Evolutionary conservation across 2,797 vertebrate species (phyloP).

Genomic region (Eleutherodactylus coqui): DNA sequence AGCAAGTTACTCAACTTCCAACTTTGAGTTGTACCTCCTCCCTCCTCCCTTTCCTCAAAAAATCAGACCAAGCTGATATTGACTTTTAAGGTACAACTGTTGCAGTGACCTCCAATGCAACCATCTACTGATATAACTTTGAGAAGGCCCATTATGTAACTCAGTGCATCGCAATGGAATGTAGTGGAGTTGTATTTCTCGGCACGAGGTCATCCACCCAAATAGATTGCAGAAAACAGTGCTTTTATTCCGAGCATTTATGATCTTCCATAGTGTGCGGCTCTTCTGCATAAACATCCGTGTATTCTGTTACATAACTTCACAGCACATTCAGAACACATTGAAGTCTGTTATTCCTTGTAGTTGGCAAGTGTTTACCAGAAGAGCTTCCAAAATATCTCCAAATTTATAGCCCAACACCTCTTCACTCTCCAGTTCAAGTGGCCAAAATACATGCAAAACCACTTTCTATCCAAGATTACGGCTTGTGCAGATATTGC

Average conservation of each 20-base stretch:
- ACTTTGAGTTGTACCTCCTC: too few relatives aligned
- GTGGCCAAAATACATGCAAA: slow-evolving; percentile 19
- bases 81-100: too few relatives aligned
- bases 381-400: slow-evolving; percentile 16
- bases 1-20: too few relatives aligned
- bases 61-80: too few relatives aligned
- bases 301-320: slow-evolving; percentile 1
- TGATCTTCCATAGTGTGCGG: background rate
- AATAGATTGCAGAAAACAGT: background rate
- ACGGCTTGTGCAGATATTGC: background rate
- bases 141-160: too few relatives aligned
- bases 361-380: background rate
- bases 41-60: too few relatives aligned
- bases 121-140: too few relatives aligned
- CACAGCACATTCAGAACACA: slow-evolving; percentile 16
- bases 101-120: too few relatives aligned
- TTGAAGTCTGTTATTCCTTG: slow-evolving; percentile 28
- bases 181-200: background rate
- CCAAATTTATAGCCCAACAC: slow-evolving; percentile 26
- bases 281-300: background rate
- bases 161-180: too few relatives aligned
- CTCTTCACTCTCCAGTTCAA: slow-evolving; percentile 13
- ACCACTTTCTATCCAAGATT: background rate
- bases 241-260: background rate
- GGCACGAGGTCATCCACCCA: background rate